Base-by-base conservation (phyloP, 2,888 invertebrate genomes). In the Lasioglossum zephyrum region DNA sequence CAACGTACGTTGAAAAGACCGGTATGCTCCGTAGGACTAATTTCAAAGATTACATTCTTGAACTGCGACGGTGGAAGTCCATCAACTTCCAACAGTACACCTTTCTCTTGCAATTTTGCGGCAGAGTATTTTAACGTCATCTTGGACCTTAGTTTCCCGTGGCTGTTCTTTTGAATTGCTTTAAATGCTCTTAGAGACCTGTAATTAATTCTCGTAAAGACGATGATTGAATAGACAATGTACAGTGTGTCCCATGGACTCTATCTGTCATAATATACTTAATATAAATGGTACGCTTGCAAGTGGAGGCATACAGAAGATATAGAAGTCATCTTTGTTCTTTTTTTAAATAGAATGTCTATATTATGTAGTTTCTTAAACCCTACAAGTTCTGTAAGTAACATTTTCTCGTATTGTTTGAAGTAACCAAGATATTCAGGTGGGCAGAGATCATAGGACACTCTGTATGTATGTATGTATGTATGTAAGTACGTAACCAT, bases 21-120 rank as follows among this genome's bases (percentile, higher is more conserved):
- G 69, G 96, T 96, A 85, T 96, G 96, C 79, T 97, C 96, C 0
- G 97, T 96, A 0, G 97, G 97, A 16, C 96, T 95, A 69, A 98
- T 97, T 93, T 97, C 97, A 94, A 98, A 97, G 90, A 96, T 96
- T 0, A 97, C 97, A 92, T 97, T 97, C 94, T 97, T 97, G 93
- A 97, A 97, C 94, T 97, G 97, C 9, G 96, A 96, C 4, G 96
- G 94, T 0, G 97, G 96, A 1, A 97, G 95, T 4, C 97, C 97
- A 88, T 97, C 97, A 77, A 97, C 97, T 92, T 97, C 97, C 49
- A 97, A 92, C 2, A 98, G 94, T 8, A 98, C 96, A 0, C 97
- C 97, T 91, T 97, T 97, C 91, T 97, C 97, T 89, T 97, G 95
- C 53, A 98, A 95, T 92, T 97, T 97, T 0, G 97, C 96, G 1